A percentile compares a stretch with the other conserved stretches of the same genome.
Evolutionary conservation across 2,888 invertebrate genomes (phyloP).

Genomic region (Agrochola lychnidis): DNA sequence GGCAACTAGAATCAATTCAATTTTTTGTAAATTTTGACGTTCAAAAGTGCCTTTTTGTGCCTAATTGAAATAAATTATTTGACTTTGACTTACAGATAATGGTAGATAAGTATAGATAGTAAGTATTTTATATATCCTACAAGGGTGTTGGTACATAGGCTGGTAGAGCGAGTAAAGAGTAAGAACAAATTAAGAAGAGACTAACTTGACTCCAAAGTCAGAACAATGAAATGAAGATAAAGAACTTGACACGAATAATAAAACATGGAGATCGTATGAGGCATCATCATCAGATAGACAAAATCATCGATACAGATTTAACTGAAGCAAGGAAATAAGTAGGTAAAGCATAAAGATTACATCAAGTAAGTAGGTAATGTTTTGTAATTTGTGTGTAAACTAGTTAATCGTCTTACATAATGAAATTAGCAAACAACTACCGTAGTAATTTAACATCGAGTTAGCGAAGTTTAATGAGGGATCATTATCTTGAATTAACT

Average conservation of each 20-base stretch:
- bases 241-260: slow-evolving; percentile 4
- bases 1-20: no score
- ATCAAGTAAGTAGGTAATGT: slow-evolving; percentile 40
- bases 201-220: background rate
- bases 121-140: background rate
- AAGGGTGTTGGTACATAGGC: no score
- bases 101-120: background rate
- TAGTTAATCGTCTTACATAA: slow-evolving; percentile 48
- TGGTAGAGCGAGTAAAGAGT: no score
- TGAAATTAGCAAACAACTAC: slow-evolving; percentile 44
- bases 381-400: slow-evolving; percentile 54
- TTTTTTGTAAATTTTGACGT: no score
- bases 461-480: slow-evolving; percentile 17
- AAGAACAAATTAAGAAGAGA: background rate
- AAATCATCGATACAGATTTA: background rate
- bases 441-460: slow-evolving; percentile 16
- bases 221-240: background rate
- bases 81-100: background rate
- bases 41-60: no score
- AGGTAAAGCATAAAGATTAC: slow-evolving; percentile 30
- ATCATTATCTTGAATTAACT: background rate
- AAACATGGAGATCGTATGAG: background rate
- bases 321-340: slow-evolving; percentile 5
- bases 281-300: background rate
- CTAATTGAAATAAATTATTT: no score